A percentile compares a stretch with the other conserved stretches of the same genome.
These are phyloP conservation scores for Mallotus villosus DNA, from an alignment of 2,797 vertebrate genomes.

Conservation along the genomic window DNA sequence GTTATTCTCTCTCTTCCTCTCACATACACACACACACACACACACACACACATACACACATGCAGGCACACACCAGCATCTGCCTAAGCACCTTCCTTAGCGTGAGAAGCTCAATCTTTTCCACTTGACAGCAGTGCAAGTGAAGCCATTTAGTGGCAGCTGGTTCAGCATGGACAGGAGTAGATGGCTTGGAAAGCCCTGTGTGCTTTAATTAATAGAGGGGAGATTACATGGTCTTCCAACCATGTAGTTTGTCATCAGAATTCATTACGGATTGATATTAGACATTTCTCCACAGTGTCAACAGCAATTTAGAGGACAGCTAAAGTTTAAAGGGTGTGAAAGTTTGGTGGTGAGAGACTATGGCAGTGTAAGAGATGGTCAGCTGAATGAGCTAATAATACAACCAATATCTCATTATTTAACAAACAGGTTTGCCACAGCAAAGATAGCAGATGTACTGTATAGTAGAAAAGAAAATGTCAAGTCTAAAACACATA, in stretches of 20 bases:
- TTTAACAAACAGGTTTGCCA: no score
- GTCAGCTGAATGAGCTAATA: no score
- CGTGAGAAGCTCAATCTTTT: slow-evolving; percentile 86
- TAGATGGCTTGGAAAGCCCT: slow-evolving; percentile 57
- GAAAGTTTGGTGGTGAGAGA: slow-evolving; percentile 40
- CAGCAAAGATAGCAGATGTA: no score
- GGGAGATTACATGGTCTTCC: slow-evolving; percentile 92
- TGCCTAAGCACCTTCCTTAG: slow-evolving; percentile 81
- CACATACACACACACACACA: background rate
- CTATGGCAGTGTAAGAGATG: background rate
- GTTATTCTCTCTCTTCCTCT: slow-evolving; percentile 36
- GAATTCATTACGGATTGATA: slow-evolving; percentile 90
- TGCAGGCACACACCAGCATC: slow-evolving; percentile 67
- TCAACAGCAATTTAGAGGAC: slow-evolving; percentile 90
- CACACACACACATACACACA: no score
- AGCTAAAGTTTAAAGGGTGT: slow-evolving; percentile 67
- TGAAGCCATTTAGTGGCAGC: slow-evolving; percentile 83
- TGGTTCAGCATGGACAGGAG: slow-evolving; percentile 63
- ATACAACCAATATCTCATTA: no score
- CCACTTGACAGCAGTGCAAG: slow-evolving; percentile 84
- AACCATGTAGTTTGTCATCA: slow-evolving; percentile 94
- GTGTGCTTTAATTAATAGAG: slow-evolving; percentile 93
- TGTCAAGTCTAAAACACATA: no score
- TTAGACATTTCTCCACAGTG: slow-evolving; percentile 90
- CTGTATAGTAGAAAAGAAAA: no score